Evolutionary conservation across 2,797 vertebrate species (phyloP).

Genomic region (Sebastes paucispinis): DNA sequence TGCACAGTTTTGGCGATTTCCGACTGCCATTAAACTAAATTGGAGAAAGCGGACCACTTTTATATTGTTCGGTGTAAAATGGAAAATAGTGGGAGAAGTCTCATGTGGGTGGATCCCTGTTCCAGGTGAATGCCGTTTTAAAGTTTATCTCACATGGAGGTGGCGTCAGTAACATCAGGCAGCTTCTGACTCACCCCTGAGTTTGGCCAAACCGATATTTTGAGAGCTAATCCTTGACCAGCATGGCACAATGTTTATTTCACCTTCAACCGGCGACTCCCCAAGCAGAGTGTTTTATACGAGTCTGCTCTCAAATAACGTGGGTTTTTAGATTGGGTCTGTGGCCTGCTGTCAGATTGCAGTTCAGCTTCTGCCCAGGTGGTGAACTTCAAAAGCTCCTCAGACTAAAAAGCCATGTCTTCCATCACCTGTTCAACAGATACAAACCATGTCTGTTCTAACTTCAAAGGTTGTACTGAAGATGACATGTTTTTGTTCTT

Average conservation of each 20-base stretch:
- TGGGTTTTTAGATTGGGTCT: constrained; percentile 8
- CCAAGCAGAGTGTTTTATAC: background rate
- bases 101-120: background rate
- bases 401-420: background rate
- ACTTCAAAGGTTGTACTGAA: background rate
- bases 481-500: background rate
- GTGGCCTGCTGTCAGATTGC: constrained; percentile 1
- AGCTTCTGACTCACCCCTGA: background rate
- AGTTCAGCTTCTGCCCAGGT: background rate
- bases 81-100: background rate
- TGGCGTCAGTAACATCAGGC: background rate
- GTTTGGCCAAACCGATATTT: constrained; percentile 1
- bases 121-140: background rate
- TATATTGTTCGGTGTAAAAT: background rate
- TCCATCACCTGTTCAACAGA: constrained; percentile 2
- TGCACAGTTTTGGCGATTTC: background rate
- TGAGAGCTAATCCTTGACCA: background rate
- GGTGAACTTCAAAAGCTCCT: constrained; percentile 14
- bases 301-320: background rate
- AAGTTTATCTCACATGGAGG: background rate
- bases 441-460: background rate
- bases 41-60: background rate
- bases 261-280: background rate
- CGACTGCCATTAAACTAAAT: background rate
- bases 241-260: background rate